Conservation (phyloP, 1,140 invertebrate species). For the Calycopis cecrops region DNA sequence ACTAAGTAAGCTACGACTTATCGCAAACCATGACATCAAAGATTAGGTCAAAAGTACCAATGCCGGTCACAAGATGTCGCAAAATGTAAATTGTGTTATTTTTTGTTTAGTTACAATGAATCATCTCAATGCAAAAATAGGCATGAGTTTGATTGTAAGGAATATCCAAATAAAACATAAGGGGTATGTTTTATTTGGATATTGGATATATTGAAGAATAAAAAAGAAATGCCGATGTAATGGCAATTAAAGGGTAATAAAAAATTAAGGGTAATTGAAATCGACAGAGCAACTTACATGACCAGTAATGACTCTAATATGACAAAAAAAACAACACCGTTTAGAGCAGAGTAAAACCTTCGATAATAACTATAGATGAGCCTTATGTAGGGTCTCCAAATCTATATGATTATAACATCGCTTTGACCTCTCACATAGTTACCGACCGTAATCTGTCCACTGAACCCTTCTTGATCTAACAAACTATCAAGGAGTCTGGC, state of each 20-base stretch:
- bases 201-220: not conserved
- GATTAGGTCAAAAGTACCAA: not conserved
- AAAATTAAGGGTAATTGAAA: too few relatives aligned
- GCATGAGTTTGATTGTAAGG: not conserved
- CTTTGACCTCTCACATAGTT: not conserved
- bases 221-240: constrained; percentile 8
- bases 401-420: not conserved
- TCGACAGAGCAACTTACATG: not conserved
- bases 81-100: not conserved
- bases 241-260: too few relatives aligned
- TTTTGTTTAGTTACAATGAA: not conserved
- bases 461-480: not conserved
- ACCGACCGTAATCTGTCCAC: not conserved
- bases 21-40: too few relatives aligned
- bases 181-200: too few relatives aligned
- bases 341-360: not conserved
- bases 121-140: not conserved
- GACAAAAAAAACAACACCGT: not conserved
- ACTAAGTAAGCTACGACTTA: too few relatives aligned
- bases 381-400: not conserved
- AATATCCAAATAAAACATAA: not conserved
- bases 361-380: not conserved
- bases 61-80: not conserved
- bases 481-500: not conserved
- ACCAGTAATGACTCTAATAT: constrained; percentile 1